Evolutionary conservation across 2,888 invertebrate species (phyloP).

Genomic region (Tiphia femorata): DNA sequence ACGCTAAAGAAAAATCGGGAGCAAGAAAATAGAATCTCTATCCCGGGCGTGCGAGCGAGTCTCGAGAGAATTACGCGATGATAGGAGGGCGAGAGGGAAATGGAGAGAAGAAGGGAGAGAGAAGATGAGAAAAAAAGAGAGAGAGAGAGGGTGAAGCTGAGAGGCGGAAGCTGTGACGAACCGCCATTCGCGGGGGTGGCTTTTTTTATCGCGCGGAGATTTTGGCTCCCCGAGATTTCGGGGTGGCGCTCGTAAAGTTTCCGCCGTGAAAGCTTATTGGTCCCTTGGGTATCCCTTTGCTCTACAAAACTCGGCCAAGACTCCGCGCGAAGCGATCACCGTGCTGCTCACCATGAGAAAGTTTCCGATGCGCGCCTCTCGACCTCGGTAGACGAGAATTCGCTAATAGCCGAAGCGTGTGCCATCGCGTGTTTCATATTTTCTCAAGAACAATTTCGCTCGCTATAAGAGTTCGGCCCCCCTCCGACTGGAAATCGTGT

Average conservation of each 20-base stretch:
- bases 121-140: too few relatives aligned
- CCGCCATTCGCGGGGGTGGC: slow-evolving; percentile 26
- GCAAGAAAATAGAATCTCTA: slow-evolving; percentile 34
- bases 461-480: too few relatives aligned
- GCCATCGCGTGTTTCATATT: too few relatives aligned
- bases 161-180: too few relatives aligned
- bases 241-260: slow-evolving; percentile 39
- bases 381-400: too few relatives aligned
- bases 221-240: slow-evolving; percentile 44
- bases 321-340: too few relatives aligned
- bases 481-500: neutral
- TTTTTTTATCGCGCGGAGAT: slow-evolving; percentile 44
- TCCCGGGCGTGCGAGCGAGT: slow-evolving; percentile 35
- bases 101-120: too few relatives aligned
- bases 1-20: slow-evolving; percentile 17
- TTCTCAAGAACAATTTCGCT: too few relatives aligned
- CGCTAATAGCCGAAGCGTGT: too few relatives aligned
- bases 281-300: slow-evolving; percentile 11
- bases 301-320: slow-evolving; percentile 17
- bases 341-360: too few relatives aligned
- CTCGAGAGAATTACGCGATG: slow-evolving; percentile 39
- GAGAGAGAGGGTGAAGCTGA: too few relatives aligned
- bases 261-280: slow-evolving; percentile 30
- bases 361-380: too few relatives aligned
- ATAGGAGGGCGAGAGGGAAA: slow-evolving; percentile 20